Base-by-base conservation (phyloP, 2,888 invertebrate species). In the Cheilosia scutellata region DNA sequence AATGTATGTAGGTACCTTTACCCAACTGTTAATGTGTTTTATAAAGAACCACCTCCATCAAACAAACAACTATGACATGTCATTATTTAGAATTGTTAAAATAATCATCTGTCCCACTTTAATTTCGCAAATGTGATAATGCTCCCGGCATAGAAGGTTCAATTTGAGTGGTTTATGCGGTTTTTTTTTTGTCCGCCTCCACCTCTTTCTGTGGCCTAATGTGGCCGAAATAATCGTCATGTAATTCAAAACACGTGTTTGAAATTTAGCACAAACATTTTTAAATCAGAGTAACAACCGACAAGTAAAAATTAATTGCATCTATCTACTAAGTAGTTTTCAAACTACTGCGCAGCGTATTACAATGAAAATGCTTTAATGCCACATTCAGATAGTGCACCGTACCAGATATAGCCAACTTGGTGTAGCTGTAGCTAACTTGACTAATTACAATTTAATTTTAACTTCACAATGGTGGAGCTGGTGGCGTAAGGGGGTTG, bases 371-470 rank as follows among this genome's bases (percentile, higher is more conserved):
- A 65, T n/a, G n/a, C 13, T 33, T 65, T 66, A 53, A 27, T 65
- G 51, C n/a, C 27, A 65, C 25, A 51, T 20, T 49, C 11, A 25
- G n/a, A n/a, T 13, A 49, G 25, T 42, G 53, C 53, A 70, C 70
- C 37, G 40, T 40, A 16, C 29, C 60, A 33, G 40, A 40, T 49
- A 31, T 16, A 40, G 66, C 16, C 37, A 37, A 37, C 37, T 37
- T 37, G 9, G 11, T 16, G 20, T 5, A 31, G 47, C 20, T 63
- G 44, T 62, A 70, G 68, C 20, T 49, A 37, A 63, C 47, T 62
- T 63, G 29, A 20, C 9, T 71, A 78, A 71, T 55, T 71, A 37
- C 3, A 60, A 49, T 57, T 78, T 63, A 63, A 78, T 63, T 70
- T 63, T 47, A 44, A 13, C 20, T 58, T 58, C 37, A 44, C 33